phyloP scores from a whole-genome alignment of 2,888 invertebrate species.

The Rotaria magnacalcarata region DNA sequence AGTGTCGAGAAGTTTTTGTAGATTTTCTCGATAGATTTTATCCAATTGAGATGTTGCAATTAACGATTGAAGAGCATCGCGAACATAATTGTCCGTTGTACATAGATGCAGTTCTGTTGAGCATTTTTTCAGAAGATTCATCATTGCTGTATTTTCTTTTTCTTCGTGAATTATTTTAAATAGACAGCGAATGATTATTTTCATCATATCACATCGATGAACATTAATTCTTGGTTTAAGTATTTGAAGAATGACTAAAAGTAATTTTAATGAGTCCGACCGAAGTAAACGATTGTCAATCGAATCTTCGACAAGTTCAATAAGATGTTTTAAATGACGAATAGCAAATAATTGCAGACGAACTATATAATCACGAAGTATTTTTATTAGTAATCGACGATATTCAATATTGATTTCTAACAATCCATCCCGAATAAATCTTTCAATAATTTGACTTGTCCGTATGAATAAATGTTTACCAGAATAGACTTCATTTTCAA shows the following conservation, averaged over 20 bases:
- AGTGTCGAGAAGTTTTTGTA: neutral
- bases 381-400: neutral
- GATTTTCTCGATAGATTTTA: neutral
- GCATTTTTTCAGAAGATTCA: neutral
- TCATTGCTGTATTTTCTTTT: neutral
- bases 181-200: slow-evolving; percentile 20
- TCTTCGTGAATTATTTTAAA: neutral
- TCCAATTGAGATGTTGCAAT: neutral
- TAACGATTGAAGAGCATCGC: neutral
- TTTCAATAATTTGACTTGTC: neutral
- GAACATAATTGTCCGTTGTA: neutral
- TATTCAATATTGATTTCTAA: slow-evolving; percentile 25
- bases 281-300: neutral
- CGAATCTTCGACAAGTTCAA: neutral
- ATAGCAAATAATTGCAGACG: slow-evolving; percentile 15
- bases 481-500: neutral
- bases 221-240: neutral
- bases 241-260: neutral
- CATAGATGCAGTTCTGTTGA: neutral
- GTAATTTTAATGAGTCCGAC: neutral
- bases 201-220: slow-evolving; percentile 23
- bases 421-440: neutral
- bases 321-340: slow-evolving; percentile 27
- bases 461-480: slow-evolving; percentile 12
- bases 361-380: neutral